Conservation (phyloP, 2,888 invertebrate genomes). For the Ormyrus rosae region DNA sequence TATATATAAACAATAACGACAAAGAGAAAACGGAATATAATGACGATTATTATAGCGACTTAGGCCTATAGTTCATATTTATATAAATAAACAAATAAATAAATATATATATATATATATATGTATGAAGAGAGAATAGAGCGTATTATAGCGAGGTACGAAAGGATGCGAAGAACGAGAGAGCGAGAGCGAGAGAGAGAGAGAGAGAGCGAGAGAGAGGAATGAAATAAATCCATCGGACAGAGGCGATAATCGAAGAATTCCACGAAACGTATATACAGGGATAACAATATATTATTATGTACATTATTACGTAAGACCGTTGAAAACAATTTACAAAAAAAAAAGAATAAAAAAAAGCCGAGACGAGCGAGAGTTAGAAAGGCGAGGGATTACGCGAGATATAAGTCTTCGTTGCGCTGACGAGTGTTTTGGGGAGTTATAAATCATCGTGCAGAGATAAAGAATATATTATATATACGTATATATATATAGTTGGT, state of each 20-base stretch:
- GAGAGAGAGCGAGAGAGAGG: background rate
- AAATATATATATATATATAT: conserved; percentile 57
- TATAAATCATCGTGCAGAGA: conserved; percentile 37
- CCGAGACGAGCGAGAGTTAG: background rate
- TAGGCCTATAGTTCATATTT: conserved; percentile 51
- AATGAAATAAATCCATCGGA: conserved; percentile 52
- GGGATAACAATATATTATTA: conserved; percentile 46
- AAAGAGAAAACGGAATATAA: conserved; percentile 39
- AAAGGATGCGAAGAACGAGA: background rate
- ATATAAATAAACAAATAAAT: conserved; percentile 55
- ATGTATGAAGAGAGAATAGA: conserved; percentile 9
- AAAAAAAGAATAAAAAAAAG: conserved; percentile 4
- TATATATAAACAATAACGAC: conserved; percentile 53
- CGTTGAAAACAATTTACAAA: conserved; percentile 25
- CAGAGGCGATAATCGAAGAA: conserved; percentile 15
- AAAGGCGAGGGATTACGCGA: background rate
- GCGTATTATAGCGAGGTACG: too few species aligned
- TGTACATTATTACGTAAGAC: conserved; percentile 48
- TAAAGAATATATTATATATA: conserved; percentile 24
- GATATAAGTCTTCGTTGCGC: conserved; percentile 35
- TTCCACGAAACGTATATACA: conserved; percentile 44
- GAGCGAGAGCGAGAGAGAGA: background rate
- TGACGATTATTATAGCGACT: conserved; percentile 44
- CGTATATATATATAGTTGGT: conserved; percentile 51
- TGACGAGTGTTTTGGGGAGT: conserved; percentile 29